phyloP scores from a whole-genome alignment of 23 tunicate genomes.

The Trididemnum miniatum region DNA sequence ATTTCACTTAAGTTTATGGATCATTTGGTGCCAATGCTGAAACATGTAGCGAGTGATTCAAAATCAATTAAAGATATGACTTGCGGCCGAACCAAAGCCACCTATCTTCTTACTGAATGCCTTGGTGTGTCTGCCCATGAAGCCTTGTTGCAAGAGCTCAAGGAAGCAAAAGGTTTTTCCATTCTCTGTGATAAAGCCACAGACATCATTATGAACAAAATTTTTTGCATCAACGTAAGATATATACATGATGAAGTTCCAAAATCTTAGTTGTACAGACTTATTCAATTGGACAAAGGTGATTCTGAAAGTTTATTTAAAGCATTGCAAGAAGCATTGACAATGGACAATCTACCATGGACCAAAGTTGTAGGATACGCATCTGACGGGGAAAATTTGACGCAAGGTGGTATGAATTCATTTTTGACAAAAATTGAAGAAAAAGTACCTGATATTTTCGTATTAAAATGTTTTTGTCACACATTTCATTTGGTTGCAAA shows the following conservation, averaged over 20 bases:
- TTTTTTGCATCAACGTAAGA: neutral
- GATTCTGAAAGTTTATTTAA: neutral
- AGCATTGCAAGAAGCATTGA: neutral
- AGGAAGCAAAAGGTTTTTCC: neutral
- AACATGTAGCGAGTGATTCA: neutral
- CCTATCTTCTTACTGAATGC: neutral
- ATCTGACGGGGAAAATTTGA: no score
- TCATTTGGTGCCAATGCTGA: neutral
- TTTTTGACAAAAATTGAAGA: no score
- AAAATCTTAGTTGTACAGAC: neutral
- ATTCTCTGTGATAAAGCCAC: neutral
- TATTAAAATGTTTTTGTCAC: no score
- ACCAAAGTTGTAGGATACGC: neutral
- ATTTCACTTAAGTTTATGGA: neutral
- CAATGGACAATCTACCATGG: neutral
- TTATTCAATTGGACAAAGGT: neutral
- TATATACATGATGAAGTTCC: neutral
- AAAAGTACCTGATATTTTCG: no score
- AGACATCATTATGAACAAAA: neutral
- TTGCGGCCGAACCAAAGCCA: neutral
- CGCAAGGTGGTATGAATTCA: no score
- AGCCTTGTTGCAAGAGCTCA: neutral
- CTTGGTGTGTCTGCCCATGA: neutral
- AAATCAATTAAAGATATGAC: neutral
- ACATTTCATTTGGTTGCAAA: neutral